Conservation (phyloP, 2,797 vertebrate species). For the Borostomias antarcticus region DNA sequence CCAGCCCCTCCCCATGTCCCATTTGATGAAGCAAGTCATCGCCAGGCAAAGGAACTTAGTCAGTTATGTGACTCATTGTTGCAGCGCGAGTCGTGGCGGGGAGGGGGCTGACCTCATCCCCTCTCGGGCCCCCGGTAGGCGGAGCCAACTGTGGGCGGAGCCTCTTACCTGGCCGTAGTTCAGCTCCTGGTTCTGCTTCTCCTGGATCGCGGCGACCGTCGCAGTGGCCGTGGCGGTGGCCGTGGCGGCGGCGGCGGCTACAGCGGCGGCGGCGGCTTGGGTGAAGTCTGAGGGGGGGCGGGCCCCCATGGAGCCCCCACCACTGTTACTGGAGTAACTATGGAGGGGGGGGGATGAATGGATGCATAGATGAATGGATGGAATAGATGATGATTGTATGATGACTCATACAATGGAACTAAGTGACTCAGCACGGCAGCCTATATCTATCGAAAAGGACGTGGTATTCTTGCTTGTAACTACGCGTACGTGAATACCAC, state of each 20-base stretch:
- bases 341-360: no score
- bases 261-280: constrained; percentile 88
- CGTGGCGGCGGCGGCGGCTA: constrained; percentile 89
- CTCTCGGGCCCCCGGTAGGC: no score
- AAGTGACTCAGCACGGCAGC: no score
- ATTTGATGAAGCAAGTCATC: background rate
- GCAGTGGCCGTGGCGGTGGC: constrained; percentile 93
- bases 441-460: no score
- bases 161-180: constrained; percentile 83
- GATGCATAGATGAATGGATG: no score
- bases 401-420: no score
- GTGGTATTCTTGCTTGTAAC: no score
- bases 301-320: constrained; percentile 78
- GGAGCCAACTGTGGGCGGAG: background rate
- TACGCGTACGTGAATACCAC: no score
- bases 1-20: background rate
- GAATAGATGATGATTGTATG: no score
- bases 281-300: constrained; percentile 89
- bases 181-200: constrained; percentile 95
- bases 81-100: no score
- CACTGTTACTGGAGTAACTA: constrained; percentile 84
- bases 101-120: no score
- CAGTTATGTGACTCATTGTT: background rate
- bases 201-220: constrained; percentile 92
- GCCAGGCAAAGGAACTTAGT: background rate